These are phyloP conservation scores for Triplophysa dalaica DNA, from an alignment of 2,113 vertebrate genomes.

Conservation along the genomic window DNA sequence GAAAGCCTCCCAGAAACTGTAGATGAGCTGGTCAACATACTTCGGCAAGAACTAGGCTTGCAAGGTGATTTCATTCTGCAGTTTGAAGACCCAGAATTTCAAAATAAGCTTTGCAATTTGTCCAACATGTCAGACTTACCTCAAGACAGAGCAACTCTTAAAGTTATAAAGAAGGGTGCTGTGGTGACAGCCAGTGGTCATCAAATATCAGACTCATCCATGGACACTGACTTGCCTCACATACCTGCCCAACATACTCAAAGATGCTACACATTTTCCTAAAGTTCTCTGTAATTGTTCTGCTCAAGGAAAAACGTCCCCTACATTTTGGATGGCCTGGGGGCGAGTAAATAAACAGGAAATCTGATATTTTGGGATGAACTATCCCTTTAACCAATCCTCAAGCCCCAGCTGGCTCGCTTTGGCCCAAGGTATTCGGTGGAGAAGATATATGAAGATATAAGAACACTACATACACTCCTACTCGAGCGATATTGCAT, in stretches of 20 bases:
- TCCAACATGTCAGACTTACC: conserved; percentile 29
- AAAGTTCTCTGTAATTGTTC: no score
- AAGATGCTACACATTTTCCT: no score
- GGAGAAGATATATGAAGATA: no score
- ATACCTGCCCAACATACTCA: background rate
- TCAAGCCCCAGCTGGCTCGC: no score
- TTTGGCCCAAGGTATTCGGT: no score
- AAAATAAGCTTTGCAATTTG: conserved; percentile 26
- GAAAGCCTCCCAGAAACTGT: background rate
- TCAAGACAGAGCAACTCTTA: conserved; percentile 30
- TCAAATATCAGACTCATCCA: background rate
- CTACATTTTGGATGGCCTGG: no score
- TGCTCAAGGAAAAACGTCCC: no score
- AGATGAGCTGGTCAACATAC: background rate
- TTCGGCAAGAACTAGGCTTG: background rate
- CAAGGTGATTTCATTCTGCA: conserved; percentile 18
- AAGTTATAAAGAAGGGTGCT: background rate
- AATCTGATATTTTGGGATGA: no score
- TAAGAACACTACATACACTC: no score
- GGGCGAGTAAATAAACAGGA: no score
- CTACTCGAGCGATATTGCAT: no score
- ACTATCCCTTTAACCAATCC: no score
- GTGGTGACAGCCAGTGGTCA: background rate
- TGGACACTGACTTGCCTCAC: background rate
- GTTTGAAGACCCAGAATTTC: conserved; percentile 33